Evolutionary conservation across 2,113 vertebrate species (phyloP).

Genomic region (Ia io): DNA sequence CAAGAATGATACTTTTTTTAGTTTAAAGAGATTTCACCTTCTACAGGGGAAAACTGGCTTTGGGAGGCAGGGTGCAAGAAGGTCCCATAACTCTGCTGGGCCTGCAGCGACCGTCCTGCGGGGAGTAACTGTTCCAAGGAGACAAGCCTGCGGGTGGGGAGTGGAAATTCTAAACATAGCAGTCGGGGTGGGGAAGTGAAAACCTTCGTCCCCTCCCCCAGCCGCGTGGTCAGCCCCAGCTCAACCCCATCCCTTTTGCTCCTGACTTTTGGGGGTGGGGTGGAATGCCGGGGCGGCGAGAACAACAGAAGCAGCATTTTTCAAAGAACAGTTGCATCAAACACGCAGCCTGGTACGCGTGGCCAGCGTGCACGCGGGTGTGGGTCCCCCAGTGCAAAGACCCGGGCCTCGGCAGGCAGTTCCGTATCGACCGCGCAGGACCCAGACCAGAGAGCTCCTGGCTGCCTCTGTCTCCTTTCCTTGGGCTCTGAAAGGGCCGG

Average conservation of each 20-base stretch:
- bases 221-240: not conserved
- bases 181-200: not conserved
- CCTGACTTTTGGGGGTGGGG: not conserved
- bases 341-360: rapidly evolving
- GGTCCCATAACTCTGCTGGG: rapidly evolving
- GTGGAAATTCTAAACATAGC: not conserved
- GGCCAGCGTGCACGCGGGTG: rapidly evolving
- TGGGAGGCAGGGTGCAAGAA: not conserved
- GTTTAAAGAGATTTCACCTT: not conserved
- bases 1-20: not conserved
- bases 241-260: not conserved
- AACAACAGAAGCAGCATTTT: rapidly evolving
- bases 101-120: not conserved
- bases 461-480: not conserved
- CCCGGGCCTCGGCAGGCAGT: no score
- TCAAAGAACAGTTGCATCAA: rapidly evolving
- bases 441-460: rapidly evolving
- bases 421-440: rapidly evolving
- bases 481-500: conserved; percentile 31
- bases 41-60: not conserved
- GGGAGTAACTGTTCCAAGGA: not conserved
- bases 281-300: rapidly evolving
- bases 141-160: not conserved
- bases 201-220: not conserved
- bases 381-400: rapidly evolving